Conservation (phyloP, 2,888 invertebrate species). For the Melanostoma mellinum region DNA sequence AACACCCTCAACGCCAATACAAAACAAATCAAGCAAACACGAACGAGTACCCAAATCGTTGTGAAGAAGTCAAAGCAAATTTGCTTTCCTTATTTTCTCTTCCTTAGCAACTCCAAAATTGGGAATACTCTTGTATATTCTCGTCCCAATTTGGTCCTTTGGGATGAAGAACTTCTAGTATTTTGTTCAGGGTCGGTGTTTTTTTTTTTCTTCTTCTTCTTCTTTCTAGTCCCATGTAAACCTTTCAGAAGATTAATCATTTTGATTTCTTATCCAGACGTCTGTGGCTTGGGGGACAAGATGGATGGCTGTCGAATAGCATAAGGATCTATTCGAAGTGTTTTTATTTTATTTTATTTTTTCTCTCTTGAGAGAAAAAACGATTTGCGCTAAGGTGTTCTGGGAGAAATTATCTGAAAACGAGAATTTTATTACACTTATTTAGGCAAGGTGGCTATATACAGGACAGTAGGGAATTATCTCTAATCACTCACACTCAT, state of each 20-base stretch:
- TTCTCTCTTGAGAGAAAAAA: not conserved
- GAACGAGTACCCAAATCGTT: too few species aligned
- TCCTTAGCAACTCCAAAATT: too few species aligned
- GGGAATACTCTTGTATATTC: too few species aligned
- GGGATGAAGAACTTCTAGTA: not conserved
- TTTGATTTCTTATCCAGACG: constrained; percentile 60
- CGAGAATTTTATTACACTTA: constrained; percentile 26
- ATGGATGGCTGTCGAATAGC: constrained; percentile 50
- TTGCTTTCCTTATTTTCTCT: too few species aligned
- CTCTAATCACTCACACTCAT: too few species aligned
- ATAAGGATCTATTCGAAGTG: constrained; percentile 18
- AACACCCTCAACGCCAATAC: too few species aligned
- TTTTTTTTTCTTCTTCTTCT: not conserved
- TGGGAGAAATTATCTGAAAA: constrained; percentile 27
- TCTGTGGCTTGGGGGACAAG: constrained; percentile 50
- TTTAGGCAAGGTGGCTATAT: constrained; percentile 12
- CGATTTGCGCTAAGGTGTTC: constrained; percentile 18
- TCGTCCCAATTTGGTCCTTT: too few species aligned
- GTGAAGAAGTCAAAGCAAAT: too few species aligned
- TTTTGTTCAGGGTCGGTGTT: constrained; percentile 25
- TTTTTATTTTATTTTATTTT: not conserved
- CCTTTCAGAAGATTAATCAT: constrained; percentile 56
- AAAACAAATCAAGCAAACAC: too few species aligned
- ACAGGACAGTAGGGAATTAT: not conserved
- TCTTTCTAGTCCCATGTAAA: constrained; percentile 4